Conservation (phyloP, 2,888 invertebrate genomes). For the Melieria crassipennis region DNA sequence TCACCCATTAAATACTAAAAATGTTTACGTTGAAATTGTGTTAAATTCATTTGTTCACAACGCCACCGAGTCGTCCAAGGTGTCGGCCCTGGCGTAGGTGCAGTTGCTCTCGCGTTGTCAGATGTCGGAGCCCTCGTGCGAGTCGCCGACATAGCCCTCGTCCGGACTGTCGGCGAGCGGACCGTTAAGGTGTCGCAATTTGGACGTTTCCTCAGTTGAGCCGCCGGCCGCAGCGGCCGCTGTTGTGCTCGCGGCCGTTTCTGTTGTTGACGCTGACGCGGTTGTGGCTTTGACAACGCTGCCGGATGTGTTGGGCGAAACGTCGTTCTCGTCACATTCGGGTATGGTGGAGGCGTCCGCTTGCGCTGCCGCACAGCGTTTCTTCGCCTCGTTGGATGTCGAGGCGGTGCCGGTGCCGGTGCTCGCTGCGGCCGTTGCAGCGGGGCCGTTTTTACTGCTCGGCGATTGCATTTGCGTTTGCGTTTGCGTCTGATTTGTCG, state of each 20-base stretch:
- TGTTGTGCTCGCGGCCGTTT: constrained; percentile 38
- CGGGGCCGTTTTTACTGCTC: constrained; percentile 30
- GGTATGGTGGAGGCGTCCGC: constrained; percentile 66
- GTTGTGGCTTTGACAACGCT: constrained; percentile 38
- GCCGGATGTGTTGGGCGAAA: constrained; percentile 52
- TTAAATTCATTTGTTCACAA: constrained; percentile 48
- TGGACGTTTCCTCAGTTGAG: constrained; percentile 62
- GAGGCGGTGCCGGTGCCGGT: constrained; percentile 25
- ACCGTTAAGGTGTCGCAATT: constrained; percentile 67
- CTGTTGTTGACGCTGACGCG: constrained; percentile 29
- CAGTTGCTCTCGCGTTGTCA: constrained; percentile 67
- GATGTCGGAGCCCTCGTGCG: constrained; percentile 74
- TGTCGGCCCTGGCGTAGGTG: constrained; percentile 49
- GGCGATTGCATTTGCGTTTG: constrained; percentile 28
- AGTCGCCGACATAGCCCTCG: constrained; percentile 87
- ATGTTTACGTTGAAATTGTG: too few relatives aligned
- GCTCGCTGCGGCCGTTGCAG: constrained; percentile 27
- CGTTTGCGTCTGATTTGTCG: constrained; percentile 32
- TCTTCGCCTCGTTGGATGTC: constrained; percentile 56
- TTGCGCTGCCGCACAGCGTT: constrained; percentile 72
- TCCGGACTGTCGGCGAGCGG: constrained; percentile 83
- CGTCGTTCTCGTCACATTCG: constrained; percentile 64
- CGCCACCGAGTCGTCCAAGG: constrained; percentile 63
- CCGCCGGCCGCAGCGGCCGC: constrained; percentile 32
- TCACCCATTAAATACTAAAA: too few relatives aligned